Evolutionary conservation across 2,888 invertebrate species (phyloP), one percentile per base, ranked within the genome.

Genomic region (Dendrolimus houi): DNA sequence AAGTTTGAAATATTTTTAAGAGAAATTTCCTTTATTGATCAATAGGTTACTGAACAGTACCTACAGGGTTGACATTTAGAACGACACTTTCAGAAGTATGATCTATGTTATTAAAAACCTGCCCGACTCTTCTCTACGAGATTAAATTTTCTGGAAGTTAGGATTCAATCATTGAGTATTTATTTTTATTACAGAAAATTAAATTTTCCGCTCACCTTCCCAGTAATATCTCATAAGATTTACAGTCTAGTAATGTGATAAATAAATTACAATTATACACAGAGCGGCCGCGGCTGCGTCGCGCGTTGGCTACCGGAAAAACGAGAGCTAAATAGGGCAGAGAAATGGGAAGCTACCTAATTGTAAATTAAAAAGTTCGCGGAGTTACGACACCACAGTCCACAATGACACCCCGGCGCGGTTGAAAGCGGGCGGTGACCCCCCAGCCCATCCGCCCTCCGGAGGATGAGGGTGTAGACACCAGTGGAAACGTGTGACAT

Each of bases 291-390:
- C 70, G 66, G 71, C 47, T 47, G 47, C 47, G 47, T 47, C 47
- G 47, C 47, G 47, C 74, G 69, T 72, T 75, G 79, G 83, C 79
- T 79, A 83, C 87, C 84, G 85, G 86, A 87, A 87, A 87, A 89
- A 87, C 84, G 86, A 84, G 83, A 87, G 88, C 89, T 90, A 89
- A 89, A 90, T 89, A 89, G 88, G 88, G 82, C 88, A 88, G 87
- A 87, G 88, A 89, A 88, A 89, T 88, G 89, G 85, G 88, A 88
- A 87, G 88, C 89, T 89, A 89, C 88, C 88, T 90, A 89, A 90
- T 90, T 89, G 89, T 90, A 90, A 90, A 90, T 90, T 90, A 90
- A 90, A 90, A 90, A 90, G 89, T 90, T 90, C 88, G 87, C 85
- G 81, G 85, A 90, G 89, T 89, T 89, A 90, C 89, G 86, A 89